A percentile compares a stretch with the other conserved stretches of the same genome.
Conservation (phyloP, 2,113 vertebrate genomes). For the Thalassarche chlororhynchos region DNA sequence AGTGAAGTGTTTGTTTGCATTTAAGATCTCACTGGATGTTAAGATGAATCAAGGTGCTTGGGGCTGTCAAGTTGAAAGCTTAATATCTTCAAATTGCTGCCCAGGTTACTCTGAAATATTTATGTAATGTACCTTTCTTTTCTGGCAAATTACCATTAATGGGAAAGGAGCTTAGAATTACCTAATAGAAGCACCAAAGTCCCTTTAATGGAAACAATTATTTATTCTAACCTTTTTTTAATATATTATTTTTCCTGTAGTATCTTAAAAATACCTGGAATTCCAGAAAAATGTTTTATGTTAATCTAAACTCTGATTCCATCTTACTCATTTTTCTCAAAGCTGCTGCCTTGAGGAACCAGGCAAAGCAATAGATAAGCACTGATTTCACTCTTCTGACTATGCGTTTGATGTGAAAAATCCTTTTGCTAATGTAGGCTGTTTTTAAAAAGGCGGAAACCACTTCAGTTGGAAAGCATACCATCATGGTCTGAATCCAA, state of each 20-base stretch:
- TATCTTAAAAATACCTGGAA: slow-evolving; percentile 24
- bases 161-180: slow-evolving; percentile 39
- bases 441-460: not conserved
- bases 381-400: not conserved
- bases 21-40: slow-evolving; percentile 40
- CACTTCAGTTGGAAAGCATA: not conserved
- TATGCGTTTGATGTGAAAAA: not conserved
- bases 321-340: not conserved
- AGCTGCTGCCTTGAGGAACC: not conserved
- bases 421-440: not conserved
- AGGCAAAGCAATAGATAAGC: not conserved
- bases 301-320: slow-evolving; percentile 16
- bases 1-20: slow-evolving; percentile 44
- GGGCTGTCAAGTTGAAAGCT: slow-evolving; percentile 51
- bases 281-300: slow-evolving; percentile 8
- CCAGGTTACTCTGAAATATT: slow-evolving; percentile 61
- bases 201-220: slow-evolving; percentile 50
- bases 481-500: not conserved
- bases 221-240: not conserved
- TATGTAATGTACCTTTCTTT: slow-evolving; percentile 54
- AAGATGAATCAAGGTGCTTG: slow-evolving; percentile 55
- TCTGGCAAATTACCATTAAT: slow-evolving; percentile 62
- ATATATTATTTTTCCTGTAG: not conserved
- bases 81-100: slow-evolving; percentile 59
- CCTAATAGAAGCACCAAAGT: not conserved